A percentile compares a stretch with the other conserved stretches of the same genome.
phyloP scores from a whole-genome alignment of 1,140 invertebrate genomes.

The Tetranychus cinnabarinus region DNA sequence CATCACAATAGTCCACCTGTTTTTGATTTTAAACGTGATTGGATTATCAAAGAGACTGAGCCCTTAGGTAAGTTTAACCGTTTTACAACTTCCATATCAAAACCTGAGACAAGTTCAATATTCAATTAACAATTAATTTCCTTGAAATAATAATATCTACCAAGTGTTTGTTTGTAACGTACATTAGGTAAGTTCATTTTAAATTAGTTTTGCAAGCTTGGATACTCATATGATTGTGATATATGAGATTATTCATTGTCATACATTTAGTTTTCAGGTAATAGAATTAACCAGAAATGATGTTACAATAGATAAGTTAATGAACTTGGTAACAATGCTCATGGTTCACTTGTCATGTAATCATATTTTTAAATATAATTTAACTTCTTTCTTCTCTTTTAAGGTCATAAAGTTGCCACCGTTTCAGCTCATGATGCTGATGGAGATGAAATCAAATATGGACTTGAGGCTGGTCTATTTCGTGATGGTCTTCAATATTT shows the following conservation, averaged over 20 bases:
- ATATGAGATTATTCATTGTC: no score
- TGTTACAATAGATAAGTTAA: no score
- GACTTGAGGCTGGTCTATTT: slow-evolving; percentile 29
- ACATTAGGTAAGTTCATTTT: no score
- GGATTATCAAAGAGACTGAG: slow-evolving; percentile 37
- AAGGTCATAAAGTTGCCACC: background rate
- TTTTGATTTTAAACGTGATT: slow-evolving; percentile 30
- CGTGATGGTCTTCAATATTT: slow-evolving; percentile 30
- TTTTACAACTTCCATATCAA: background rate
- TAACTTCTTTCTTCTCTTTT: background rate
- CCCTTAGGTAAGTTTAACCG: slow-evolving; percentile 28
- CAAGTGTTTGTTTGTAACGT: background rate
- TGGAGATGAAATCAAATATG: slow-evolving; percentile 31
- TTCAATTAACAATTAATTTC: background rate
- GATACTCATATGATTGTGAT: no score
- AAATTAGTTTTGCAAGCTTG: no score
- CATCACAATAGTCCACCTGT: slow-evolving; percentile 24
- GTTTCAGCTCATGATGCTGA: slow-evolving; percentile 19
- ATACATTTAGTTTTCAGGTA: no score
- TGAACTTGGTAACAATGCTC: background rate
- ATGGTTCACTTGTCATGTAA: background rate
- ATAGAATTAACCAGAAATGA: no score
- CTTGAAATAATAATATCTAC: background rate
- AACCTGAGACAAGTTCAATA: background rate
- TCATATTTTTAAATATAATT: background rate